A percentile compares a stretch with the other conserved stretches of the same genome.
Evolutionary conservation across 2,797 vertebrate genomes (phyloP).

Genomic region (Denticeps clupeoides): DNA sequence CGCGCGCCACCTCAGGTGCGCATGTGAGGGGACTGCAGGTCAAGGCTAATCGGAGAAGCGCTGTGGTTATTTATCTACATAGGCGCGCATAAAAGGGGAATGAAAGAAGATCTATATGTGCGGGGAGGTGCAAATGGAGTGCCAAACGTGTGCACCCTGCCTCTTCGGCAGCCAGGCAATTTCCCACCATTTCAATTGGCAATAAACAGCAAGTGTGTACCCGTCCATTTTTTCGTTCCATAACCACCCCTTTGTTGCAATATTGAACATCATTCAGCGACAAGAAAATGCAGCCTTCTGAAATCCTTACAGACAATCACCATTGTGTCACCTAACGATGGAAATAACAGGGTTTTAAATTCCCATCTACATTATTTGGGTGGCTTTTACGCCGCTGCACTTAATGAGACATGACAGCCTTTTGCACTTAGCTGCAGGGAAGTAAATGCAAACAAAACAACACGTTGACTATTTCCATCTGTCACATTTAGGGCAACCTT

Average conservation of each 20-base stretch:
- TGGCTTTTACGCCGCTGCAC: constrained; percentile 25
- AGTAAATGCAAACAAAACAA: constrained; percentile 41
- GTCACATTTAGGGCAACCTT: constrained; percentile 57
- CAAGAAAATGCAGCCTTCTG: constrained; percentile 25
- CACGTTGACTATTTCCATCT: constrained; percentile 35
- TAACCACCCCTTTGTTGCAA: constrained; percentile 30
- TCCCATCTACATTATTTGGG: constrained; percentile 31
- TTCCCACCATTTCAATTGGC: constrained; percentile 42
- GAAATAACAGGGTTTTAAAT: constrained; percentile 21
- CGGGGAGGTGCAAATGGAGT: constrained; percentile 37
- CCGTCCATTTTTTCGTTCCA: constrained; percentile 30
- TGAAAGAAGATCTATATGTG: constrained; percentile 34
- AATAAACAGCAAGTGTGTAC: constrained; percentile 39
- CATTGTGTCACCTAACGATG: constrained; percentile 19
- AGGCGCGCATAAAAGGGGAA: constrained; percentile 46
- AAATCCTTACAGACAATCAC: constrained; percentile 30
- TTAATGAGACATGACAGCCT: constrained; percentile 30
- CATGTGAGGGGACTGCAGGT: constrained; percentile 43
- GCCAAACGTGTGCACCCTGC: constrained; percentile 21
- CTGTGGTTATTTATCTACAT: constrained; percentile 59
- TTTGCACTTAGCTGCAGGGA: constrained; percentile 29
- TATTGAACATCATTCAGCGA: constrained; percentile 30
- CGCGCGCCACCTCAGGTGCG: constrained; percentile 37
- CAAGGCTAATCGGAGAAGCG: constrained; percentile 49
- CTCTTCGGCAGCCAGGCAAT: constrained; percentile 38